Evolutionary conservation across 1,140 invertebrate genomes (phyloP).

Genomic region (Calliphora vicina): DNA sequence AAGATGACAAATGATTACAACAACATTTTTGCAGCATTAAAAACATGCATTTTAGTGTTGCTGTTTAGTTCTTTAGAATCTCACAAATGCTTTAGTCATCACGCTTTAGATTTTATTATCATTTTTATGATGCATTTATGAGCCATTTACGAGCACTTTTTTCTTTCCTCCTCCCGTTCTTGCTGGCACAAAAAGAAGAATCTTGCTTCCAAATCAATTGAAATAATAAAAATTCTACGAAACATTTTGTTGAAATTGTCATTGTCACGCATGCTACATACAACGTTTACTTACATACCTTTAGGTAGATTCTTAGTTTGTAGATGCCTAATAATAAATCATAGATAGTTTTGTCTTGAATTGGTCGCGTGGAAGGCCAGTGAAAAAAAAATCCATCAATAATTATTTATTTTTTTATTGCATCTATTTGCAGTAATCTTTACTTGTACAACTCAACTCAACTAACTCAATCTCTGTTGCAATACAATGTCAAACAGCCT

Average conservation of each 20-base stretch:
- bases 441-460: no score
- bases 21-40: not conserved
- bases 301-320: not conserved
- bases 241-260: not conserved
- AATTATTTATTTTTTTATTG: not conserved
- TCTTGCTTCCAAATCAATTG: conserved; percentile 32
- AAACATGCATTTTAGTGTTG: not conserved
- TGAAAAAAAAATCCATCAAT: not conserved
- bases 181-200: not conserved
- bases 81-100: not conserved
- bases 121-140: conserved; percentile 25
- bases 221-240: conserved; percentile 21
- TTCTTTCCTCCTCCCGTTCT: not conserved
- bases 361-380: conserved; percentile 27
- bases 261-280: not conserved
- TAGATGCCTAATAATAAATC: not conserved
- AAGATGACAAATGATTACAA: not conserved
- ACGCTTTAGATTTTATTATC: conserved; percentile 11
- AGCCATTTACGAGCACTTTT: not conserved
- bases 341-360: not conserved
- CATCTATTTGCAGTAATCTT: not conserved
- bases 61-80: not conserved
- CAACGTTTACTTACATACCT: no score
- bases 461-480: not conserved
- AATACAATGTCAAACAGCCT: not conserved